These are phyloP conservation scores for Agrotis puta DNA, from an alignment of 2,888 invertebrate genomes.

Conservation along the genomic window DNA sequence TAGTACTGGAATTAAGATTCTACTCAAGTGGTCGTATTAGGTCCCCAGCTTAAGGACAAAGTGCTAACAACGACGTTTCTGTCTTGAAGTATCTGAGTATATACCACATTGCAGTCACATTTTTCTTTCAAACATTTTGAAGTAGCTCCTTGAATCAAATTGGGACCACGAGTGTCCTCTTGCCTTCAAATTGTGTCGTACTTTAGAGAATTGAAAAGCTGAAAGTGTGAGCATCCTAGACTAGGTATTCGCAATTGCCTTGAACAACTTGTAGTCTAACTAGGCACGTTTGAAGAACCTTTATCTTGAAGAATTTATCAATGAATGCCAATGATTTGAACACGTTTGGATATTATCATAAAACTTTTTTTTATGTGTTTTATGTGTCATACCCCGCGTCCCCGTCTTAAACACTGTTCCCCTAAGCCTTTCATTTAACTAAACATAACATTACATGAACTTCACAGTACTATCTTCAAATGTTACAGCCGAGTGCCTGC, in stretches of 20 bases:
- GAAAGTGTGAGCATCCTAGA: not conserved
- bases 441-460: no score
- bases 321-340: not conserved
- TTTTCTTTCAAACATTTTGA: not conserved
- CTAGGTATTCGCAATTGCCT: not conserved
- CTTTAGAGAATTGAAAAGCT: slow-evolving; percentile 14
- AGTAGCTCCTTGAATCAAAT: slow-evolving; percentile 18
- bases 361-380: no score
- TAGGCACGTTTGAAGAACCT: not conserved
- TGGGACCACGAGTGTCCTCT: slow-evolving; percentile 12
- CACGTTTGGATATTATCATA: not conserved
- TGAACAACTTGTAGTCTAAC: not conserved
- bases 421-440: no score
- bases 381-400: no score
- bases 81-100: not conserved
- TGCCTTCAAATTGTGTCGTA: slow-evolving; percentile 9
- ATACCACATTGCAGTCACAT: not conserved
- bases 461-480: no score
- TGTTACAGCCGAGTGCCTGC: not conserved
- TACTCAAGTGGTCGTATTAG: no score
- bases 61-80: not conserved
- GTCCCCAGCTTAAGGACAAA: not conserved
- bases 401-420: no score
- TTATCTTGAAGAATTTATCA: not conserved
- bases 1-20: no score